phyloP scores from a whole-genome alignment of 2,113 vertebrate species.

The Sakesphorus luctuosus region DNA sequence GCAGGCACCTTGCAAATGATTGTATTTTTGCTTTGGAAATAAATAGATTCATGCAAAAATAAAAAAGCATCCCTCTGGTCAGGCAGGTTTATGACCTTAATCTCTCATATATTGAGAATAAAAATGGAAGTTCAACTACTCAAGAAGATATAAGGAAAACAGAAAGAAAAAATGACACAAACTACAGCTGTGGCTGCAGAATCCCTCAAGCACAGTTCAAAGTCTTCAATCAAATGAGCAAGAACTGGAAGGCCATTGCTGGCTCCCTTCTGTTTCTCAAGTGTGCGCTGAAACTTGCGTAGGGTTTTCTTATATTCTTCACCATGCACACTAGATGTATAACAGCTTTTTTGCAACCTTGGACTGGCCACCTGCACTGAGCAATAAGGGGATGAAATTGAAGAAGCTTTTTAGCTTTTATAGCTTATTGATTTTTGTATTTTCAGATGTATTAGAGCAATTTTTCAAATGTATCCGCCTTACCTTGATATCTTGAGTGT shows the following conservation, averaged over 20 bases:
- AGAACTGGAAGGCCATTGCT: constrained; percentile 20
- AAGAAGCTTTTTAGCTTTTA: constrained; percentile 80
- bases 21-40: neutral
- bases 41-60: neutral
- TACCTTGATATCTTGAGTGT: constrained; percentile 77
- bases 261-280: constrained; percentile 14
- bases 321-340: constrained; percentile 46
- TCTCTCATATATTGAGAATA: neutral
- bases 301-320: constrained; percentile 29
- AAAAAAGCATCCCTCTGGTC: neutral
- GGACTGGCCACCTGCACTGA: constrained; percentile 68
- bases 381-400: constrained; percentile 75
- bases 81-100: neutral
- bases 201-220: constrained; percentile 48
- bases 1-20: neutral
- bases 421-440: constrained; percentile 83
- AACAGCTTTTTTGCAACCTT: constrained; percentile 71
- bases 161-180: neutral
- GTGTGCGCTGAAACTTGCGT: constrained; percentile 14
- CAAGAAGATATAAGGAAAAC: neutral
- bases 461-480: constrained; percentile 78
- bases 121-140: neutral
- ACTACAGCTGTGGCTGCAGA: neutral
- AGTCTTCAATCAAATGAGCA: constrained; percentile 51
- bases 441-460: constrained; percentile 79